Base-by-base conservation (phyloP, 2,113 vertebrate genomes). In the Hiodon tergisus region DNA sequence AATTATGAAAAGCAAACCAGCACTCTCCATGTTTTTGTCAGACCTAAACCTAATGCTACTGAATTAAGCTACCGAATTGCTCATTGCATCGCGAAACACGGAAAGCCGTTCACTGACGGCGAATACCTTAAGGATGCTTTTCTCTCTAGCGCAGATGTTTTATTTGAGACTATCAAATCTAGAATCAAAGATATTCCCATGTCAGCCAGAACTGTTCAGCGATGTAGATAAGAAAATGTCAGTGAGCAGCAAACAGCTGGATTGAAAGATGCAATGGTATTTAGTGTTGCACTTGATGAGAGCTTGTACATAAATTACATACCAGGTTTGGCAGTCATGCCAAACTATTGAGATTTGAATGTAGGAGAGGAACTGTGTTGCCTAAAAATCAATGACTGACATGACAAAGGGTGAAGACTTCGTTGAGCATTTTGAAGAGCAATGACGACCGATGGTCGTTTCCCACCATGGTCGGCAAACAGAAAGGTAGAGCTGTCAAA, bases 311-410 rank as follows among this genome's bases (percentile, higher is more conserved):
- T 74, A 17, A 78, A 74, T 69, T 67, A 74, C 50, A 69, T 59
- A 47, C 51, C 69, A 66, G 3, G 48, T 65, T 66, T 77, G 76
- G 61, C 61, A 72, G 68, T 73, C 68, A 66, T 73, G 48, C 62
- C 61, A 73, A 77, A 54, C 68, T 73, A 72, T 47, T 73, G 76
- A 9, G 70, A 70, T 63, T 71, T 48, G 5, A 68, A 31, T 57
- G 51, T 71, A 70, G 70, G 76, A 53, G 76, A 77, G 65, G 63
- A 77, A 48, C 61, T 77, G 61, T 73, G 76, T 54, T 78, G 63
- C 71, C 53, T 78, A 74, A 68, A 68, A 74, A 50, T 54, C 76
- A 67, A 72, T 59, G 60, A 13, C 46, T 63, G 63, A 69, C 10
- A 72, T 63, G 61, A 73, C 76, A 59, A 73, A 73, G 53, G 61